Percentiles rank a stretch among this genome's conserved stretches.
These are phyloP conservation scores for Cydia amplana DNA, from an alignment of 1,140 invertebrate genomes.

Conservation along the genomic window DNA sequence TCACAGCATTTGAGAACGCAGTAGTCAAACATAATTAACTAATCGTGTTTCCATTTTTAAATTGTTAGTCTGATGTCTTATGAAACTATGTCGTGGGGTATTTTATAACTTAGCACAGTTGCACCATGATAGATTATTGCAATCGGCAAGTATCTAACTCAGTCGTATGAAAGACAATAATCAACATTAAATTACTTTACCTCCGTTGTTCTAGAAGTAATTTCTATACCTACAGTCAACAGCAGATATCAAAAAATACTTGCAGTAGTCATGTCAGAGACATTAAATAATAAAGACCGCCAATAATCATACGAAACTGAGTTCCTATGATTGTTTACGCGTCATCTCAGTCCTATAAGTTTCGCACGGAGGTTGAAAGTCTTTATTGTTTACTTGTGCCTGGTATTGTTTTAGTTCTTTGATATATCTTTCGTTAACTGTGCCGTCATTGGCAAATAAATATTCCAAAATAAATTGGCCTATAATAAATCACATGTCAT, in stretches of 20 bases:
- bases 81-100: conserved; percentile 24
- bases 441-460: neutral
- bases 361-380: neutral
- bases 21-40: conserved; percentile 27
- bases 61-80: conserved; percentile 23
- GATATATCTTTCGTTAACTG: neutral
- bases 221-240: neutral
- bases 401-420: neutral
- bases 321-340: neutral
- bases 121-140: neutral
- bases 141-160: conserved; percentile 14
- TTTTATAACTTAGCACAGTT: conserved; percentile 13
- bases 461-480: neutral
- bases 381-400: neutral
- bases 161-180: conserved; percentile 1
- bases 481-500: conserved; percentile 5
- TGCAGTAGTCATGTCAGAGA: neutral
- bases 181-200: neutral
- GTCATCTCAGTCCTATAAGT: neutral
- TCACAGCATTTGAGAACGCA: conserved; percentile 38
- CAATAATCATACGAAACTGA: neutral
- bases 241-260: neutral
- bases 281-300: neutral
- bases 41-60: conserved; percentile 9
- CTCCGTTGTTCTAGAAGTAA: neutral